Percentiles rank a stretch among this genome's conserved stretches.
These are phyloP conservation scores for Hippopotamus amphibius DNA, from an alignment of 2,113 vertebrate species.

Conservation along the genomic window DNA sequence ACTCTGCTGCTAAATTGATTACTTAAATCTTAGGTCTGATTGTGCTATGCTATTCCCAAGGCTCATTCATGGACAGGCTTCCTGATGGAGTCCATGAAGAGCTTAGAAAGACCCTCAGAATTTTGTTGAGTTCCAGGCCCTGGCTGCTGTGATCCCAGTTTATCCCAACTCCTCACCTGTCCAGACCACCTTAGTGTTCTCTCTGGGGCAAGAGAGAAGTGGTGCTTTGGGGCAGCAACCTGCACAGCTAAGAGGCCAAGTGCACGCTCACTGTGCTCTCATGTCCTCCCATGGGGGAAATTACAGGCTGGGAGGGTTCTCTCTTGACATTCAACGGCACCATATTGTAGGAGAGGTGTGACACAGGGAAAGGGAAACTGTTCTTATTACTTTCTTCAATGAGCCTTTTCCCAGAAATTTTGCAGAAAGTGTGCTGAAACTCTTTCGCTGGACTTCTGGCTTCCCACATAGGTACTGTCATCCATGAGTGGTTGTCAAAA, in stretches of 20 bases:
- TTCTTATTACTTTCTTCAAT: background rate
- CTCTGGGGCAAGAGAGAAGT: background rate
- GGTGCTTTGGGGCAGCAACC: background rate
- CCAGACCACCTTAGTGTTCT: background rate
- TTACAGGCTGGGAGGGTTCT: background rate
- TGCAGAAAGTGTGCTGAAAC: background rate
- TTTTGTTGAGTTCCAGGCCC: background rate
- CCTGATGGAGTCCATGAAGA: background rate
- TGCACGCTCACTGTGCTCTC: rapidly evolving
- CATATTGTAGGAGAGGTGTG: background rate
- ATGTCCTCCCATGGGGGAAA: rapidly evolving
- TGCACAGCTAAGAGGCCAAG: background rate
- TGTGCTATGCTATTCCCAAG: background rate
- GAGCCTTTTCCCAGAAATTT: background rate
- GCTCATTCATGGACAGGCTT: background rate
- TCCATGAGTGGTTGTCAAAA: background rate
- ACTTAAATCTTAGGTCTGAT: background rate
- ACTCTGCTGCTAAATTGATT: background rate
- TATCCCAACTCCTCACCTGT: background rate
- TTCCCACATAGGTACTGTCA: background rate
- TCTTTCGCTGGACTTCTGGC: background rate
- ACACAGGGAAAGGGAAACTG: background rate
- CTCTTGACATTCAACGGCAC: background rate
- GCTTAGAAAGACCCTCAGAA: background rate
- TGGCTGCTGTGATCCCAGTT: background rate